Conservation (phyloP, 2,888 invertebrate species). For the Heliconius ethilla region DNA sequence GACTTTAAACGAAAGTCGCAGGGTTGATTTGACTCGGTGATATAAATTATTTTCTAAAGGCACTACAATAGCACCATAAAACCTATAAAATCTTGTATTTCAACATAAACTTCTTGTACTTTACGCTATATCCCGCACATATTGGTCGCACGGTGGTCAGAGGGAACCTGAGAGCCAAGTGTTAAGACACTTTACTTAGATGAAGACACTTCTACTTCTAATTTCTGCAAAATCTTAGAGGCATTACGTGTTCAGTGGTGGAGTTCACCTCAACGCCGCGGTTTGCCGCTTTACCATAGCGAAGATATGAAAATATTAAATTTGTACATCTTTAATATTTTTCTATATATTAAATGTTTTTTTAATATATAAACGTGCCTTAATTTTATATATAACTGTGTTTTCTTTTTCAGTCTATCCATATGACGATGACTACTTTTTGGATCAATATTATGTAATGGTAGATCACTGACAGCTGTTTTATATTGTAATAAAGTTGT, state of each 20-base stretch:
- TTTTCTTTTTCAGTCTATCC: conserved; percentile 50
- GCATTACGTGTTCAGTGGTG: background rate
- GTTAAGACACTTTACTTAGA: background rate
- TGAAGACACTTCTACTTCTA: background rate
- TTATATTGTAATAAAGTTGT: background rate
- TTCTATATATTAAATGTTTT: too few species aligned
- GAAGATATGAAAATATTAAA: background rate
- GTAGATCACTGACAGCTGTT: conserved; percentile 43
- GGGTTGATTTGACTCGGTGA: too few species aligned
- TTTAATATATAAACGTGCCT: background rate
- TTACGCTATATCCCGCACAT: too few species aligned
- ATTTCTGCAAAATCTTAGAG: background rate
- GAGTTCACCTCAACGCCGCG: too few species aligned
- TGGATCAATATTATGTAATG: conserved; percentile 52
- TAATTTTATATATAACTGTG: background rate
- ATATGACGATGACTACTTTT: conserved; percentile 52
- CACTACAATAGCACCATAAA: too few species aligned
- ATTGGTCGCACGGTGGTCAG: too few species aligned
- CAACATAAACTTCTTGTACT: too few species aligned
- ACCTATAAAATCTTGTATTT: too few species aligned
- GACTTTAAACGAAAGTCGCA: too few species aligned
- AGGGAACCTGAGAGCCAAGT: background rate
- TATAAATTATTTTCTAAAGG: too few species aligned
- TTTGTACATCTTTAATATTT: too few species aligned
- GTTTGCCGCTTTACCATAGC: background rate